Evolutionary conservation across 2,113 vertebrate genomes (phyloP), one percentile per base, ranked within the genome.

Genomic region (Setophaga petechia): DNA sequence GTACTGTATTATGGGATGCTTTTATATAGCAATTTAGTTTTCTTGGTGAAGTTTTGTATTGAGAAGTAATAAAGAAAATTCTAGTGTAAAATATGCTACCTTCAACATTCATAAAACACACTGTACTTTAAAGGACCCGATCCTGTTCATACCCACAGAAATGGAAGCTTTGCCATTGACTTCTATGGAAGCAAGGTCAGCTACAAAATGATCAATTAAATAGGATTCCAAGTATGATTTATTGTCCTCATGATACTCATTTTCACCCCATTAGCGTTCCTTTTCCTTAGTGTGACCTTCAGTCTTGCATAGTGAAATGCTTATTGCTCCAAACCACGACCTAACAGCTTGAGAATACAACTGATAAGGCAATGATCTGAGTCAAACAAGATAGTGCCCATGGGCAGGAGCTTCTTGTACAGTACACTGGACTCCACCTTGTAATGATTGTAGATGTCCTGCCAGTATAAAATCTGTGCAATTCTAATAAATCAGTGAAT

Each of bases 181-280:
- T 88, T 92, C 87, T 4, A 1, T 8, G 10, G 27, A 75, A 90
- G 35, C 80, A 89, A 94, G 88, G 93, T 94, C 85, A 88, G 39
- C 47, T 83, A 81, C 79, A 93, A 81, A 96, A 89, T 43, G 37
- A 74, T 68, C 75, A 78, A 39, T 93, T 95, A 95, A 95, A 61
- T 75, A 75, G 73, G 61, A 72, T 75, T 95, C 90, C 41, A 69
- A n/a, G 94, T 95, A 88, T 95, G 69, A 97, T 77, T 96, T 95
- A 81, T 51, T 90, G 37, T 94, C 93, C 92, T 93, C 74, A 13
- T 4, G 44, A 93, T 92, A 71, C 46, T 96, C 27, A 77, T 63
- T 93, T 93, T 96, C 87, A 94, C 89, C 83, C 79, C 28, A 77
- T 96, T 94, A 96, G 52, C 12, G 52, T 93, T 97, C 28, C 35